Conservation (phyloP, 2,888 invertebrate species). For the Drosophila paucipuncta region DNA sequence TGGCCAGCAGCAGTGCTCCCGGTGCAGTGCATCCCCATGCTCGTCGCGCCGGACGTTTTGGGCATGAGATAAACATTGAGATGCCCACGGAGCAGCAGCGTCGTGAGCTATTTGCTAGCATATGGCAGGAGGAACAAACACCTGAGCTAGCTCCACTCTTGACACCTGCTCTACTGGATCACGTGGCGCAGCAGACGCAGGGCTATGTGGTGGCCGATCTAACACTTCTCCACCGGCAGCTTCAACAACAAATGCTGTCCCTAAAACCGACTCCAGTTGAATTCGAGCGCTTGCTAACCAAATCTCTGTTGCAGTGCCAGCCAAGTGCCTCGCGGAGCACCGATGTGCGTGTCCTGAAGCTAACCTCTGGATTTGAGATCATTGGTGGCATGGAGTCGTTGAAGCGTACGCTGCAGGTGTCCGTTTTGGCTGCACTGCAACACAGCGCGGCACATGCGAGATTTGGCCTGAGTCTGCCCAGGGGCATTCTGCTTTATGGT, state of each 20-base stretch:
- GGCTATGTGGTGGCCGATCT: conserved; percentile 88
- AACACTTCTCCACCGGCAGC: conserved; percentile 85
- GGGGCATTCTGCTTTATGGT: conserved; percentile 88
- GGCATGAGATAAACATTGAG: conserved; percentile 86
- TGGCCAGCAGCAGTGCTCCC: conserved; percentile 87
- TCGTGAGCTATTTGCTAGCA: conserved; percentile 82
- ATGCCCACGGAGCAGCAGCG: conserved; percentile 86
- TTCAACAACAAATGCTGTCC: conserved; percentile 68
- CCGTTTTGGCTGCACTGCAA: conserved; percentile 87
- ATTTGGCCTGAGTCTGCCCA: conserved; percentile 87
- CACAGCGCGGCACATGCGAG: conserved; percentile 86
- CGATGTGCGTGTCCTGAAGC: conserved; percentile 84
- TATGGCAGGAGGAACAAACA: conserved; percentile 55
- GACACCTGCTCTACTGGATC: conserved; percentile 65
- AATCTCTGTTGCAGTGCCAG: conserved; percentile 56
- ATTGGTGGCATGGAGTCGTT: conserved; percentile 87
- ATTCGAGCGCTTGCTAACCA: conserved; percentile 34
- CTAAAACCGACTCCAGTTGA: neutral
- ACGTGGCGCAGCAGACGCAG: conserved; percentile 86
- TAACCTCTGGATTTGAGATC: conserved; percentile 85
- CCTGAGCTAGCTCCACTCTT: conserved; percentile 19
- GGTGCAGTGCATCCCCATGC: conserved; percentile 86
- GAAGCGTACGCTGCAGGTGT: conserved; percentile 86
- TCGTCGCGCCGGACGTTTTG: conserved; percentile 87
- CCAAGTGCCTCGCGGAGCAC: conserved; percentile 85